A percentile compares a stretch with the other conserved stretches of the same genome.
Conservation (phyloP, 2,113 vertebrate genomes). For the Thomomys bottae region DNA sequence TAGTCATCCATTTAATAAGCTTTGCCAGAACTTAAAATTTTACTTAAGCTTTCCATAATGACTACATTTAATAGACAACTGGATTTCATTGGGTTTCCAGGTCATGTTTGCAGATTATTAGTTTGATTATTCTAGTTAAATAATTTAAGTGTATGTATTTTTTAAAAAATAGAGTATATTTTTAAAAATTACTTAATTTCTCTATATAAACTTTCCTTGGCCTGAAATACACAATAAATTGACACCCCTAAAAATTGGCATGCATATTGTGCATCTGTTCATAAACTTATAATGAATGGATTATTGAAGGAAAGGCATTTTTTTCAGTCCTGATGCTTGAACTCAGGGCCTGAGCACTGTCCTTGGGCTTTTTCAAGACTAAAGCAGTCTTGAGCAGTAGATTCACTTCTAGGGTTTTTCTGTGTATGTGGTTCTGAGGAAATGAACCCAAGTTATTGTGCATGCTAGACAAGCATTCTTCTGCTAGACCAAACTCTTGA, state of each 20-base stretch:
- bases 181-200: neutral
- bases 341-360: too few species aligned
- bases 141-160: conserved; percentile 20
- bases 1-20: conserved; percentile 5
- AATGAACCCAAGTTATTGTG: too few species aligned
- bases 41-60: neutral
- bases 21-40: conserved; percentile 21
- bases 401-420: too few species aligned
- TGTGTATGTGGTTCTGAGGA: too few species aligned
- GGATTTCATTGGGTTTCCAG: neutral
- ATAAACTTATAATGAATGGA: neutral
- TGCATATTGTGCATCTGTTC: neutral
- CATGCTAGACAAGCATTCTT: too few species aligned
- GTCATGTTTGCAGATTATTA: conserved; percentile 29
- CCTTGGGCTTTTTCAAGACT: too few species aligned
- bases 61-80: neutral
- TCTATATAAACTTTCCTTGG: neutral
- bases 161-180: neutral
- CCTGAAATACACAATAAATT: neutral
- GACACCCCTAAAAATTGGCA: neutral
- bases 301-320: neutral
- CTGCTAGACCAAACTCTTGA: too few species aligned
- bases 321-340: too few species aligned
- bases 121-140: neutral
- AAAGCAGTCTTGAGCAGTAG: too few species aligned